These are phyloP conservation scores for Stichopus chloronotus DNA, from an alignment of 35 echinoderm and acorn worm species.

Conservation along the genomic window DNA sequence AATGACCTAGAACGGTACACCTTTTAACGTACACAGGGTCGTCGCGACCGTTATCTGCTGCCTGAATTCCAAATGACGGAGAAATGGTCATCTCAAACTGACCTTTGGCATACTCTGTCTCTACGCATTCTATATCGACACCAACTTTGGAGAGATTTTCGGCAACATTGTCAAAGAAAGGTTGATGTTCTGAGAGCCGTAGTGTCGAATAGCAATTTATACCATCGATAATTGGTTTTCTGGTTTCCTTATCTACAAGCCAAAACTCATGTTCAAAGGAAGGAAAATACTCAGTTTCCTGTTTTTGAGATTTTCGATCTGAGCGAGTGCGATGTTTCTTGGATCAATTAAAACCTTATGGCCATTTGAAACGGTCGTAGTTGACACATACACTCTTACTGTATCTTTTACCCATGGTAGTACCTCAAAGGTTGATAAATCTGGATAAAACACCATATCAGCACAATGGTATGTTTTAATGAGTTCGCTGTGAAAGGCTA, in stretches of 20 bases:
- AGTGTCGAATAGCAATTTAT: background rate
- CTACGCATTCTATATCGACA: slow-evolving; percentile 64
- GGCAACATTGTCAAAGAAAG: slow-evolving; percentile 1
- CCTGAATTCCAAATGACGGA: slow-evolving; percentile 70
- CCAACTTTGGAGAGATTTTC: slow-evolving; percentile 41
- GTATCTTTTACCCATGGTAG: slow-evolving; percentile 36
- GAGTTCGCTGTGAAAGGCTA: background rate
- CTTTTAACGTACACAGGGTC: too few species aligned
- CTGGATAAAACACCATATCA: slow-evolving; percentile 2
- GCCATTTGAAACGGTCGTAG: background rate
- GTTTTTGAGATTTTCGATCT: background rate
- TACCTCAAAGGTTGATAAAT: background rate
- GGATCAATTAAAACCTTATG: slow-evolving; percentile 27
- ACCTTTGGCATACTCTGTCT: slow-evolving; percentile 64
- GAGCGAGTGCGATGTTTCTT: slow-evolving; percentile 15
- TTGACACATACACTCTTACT: slow-evolving; percentile 4
- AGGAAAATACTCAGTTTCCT: background rate
- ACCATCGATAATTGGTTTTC: background rate
- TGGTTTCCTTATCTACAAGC: background rate
- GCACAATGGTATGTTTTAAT: background rate
- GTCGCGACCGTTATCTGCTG: slow-evolving; percentile 62
- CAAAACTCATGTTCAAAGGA: slow-evolving; percentile 48
- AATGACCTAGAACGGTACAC: too few species aligned
- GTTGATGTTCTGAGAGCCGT: background rate
- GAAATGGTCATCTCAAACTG: slow-evolving; percentile 76